Conservation (phyloP, 2,113 vertebrate genomes). For the Eurystomus gularis region DNA sequence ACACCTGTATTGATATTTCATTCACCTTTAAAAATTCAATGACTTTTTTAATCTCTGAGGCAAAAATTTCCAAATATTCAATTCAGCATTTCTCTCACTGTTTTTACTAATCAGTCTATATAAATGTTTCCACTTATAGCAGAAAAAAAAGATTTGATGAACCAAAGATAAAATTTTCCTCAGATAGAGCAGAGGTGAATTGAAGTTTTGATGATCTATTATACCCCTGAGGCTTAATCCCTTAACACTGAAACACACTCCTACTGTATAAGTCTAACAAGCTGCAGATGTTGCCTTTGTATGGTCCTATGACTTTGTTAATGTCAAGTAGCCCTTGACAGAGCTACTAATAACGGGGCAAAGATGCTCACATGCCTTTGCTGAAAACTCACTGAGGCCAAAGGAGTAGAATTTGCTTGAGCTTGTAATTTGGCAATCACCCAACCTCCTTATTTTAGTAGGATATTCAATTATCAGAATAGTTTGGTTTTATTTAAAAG, state of each 20-base stretch:
- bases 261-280: conserved; percentile 15
- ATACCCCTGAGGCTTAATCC: not conserved
- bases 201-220: not conserved
- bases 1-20: not conserved
- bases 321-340: conserved; percentile 7
- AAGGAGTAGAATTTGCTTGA: not conserved
- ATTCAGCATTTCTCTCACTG: not conserved
- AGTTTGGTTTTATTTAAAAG: not conserved
- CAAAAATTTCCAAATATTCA: not conserved
- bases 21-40: not conserved
- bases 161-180: not conserved
- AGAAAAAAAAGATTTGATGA: not conserved
- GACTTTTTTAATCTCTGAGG: not conserved
- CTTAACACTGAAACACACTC: conserved; percentile 26
- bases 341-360: not conserved
- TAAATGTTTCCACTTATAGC: not conserved
- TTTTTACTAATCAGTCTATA: not conserved
- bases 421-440: not conserved
- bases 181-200: not conserved
- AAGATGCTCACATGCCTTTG: not conserved
- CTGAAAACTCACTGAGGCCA: not conserved
- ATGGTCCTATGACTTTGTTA: not conserved
- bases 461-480: not conserved
- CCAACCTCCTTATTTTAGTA: not conserved
- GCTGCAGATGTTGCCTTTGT: conserved; percentile 39